Evolutionary conservation across 2,113 vertebrate genomes (phyloP), one percentile per base, ranked within the genome.

Genomic region (Mustelus asterias): DNA sequence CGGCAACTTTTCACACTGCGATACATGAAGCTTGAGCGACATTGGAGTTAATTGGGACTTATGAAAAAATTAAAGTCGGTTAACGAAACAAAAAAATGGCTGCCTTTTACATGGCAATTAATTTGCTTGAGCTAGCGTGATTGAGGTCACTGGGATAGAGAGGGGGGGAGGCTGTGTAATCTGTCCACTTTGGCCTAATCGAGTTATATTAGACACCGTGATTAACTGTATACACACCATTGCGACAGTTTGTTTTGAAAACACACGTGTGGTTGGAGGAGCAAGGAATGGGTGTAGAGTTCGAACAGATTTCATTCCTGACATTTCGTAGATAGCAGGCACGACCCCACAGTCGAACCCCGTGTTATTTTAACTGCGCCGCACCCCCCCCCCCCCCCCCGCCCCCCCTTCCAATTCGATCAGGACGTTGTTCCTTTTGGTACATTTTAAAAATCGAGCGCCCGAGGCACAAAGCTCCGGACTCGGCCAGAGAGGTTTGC

Each of bases 191-290:
- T 95, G 41, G 69, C 24, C 69, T 76, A 72, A 95, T 72, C 41
- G 67, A 69, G 37, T 95, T 54, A 44, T 95, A 95, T 95, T 95
- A 76, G 94, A 72, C 94, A 72, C 69, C 48, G 65, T 37, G 95
- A n/a, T 95, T 95, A 96, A 20, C 89, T 18, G 2, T 93, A 96
- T 70, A 63, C 93, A 93, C 44, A 10, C 60, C n/a, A 20, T 83
- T 20, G 72, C 85, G 29, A 33, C 85, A 95, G 95, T 94, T 96
- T 96, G 96, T 97, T 96, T 93, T 96, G 96, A 95, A 96, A 96
- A 96, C 96, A 41, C 96, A 96, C 96, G 96, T 96, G 96, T 69
- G 92, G 95, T 95, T 48, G 60, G 11, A 83, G 94, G 86, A 70
- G 26, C 24, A 9, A 69, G 69, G 44, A 48, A 26, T 76, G 33